Evolutionary conservation across 2,113 vertebrate genomes (phyloP), one percentile per base, ranked within the genome.

Genomic region (Phylloscopus trochilus): DNA sequence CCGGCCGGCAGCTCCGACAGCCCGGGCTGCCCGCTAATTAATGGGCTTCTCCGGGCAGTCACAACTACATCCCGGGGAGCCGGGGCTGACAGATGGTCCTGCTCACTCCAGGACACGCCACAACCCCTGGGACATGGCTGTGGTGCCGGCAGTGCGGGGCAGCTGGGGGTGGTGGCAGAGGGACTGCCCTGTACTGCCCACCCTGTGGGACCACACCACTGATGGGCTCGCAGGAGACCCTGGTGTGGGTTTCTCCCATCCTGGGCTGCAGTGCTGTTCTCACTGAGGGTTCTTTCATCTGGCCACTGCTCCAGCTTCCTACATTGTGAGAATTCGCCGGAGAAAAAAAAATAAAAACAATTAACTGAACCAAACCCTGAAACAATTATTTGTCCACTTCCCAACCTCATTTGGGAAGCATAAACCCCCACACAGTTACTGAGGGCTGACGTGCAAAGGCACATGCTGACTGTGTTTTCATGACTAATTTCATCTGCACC

Each of bases 351-450:
- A 39, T 39, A 19, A 64, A 80, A 55, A 55, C 77, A 75, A 82
- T 87, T 60, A 83, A 47, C 24, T 52, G 78, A 72, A 8, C n/a
- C 60, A 78, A 95, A 74, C 18, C 68, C 77, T 82, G 79, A 88
- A 93, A 82, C 73, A 68, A 83, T 90, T 74, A 89, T 69, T 92
- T 92, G 91, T 92, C 94, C 81, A 68, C 74, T 94, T 97, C 81
- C 80, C 77, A 62, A 2, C 53, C 81, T 87, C 89, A 69, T 87
- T 95, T 95, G 89, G 91, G 94, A 87, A 90, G 27, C 84, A 91
- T 68, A 92, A 93, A 74, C 33, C 35, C 60, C 26, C 92, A 39
- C 86, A 80, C 86, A 8, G 56, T 84, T 28, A 26, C 13, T 84
- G 23, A 53, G 17, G 73, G 91, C 81, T 95, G 91, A 76, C 63